phyloP scores from a whole-genome alignment of 2,797 vertebrate species.

The Cercopithecus diana region DNA sequence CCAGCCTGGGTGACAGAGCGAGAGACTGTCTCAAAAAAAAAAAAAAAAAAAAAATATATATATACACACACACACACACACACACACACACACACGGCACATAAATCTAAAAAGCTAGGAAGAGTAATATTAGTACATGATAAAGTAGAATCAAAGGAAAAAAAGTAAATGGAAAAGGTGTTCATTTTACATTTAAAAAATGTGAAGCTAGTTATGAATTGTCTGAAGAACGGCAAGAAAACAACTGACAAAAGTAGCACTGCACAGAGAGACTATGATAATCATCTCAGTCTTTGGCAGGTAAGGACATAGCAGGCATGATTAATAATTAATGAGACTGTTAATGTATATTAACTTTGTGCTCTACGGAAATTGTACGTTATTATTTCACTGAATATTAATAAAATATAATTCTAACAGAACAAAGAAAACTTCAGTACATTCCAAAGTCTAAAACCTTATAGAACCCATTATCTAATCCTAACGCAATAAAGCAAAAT shows the following conservation, averaged over 20 bases:
- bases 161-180: background rate
- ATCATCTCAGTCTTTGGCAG: background rate
- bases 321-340: background rate
- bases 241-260: background rate
- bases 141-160: slow-evolving; percentile 46
- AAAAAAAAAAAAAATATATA: too few relatives aligned
- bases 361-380: background rate
- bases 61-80: fast-evolving
- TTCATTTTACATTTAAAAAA: background rate
- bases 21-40: too few relatives aligned
- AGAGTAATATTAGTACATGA: background rate
- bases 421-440: background rate
- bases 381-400: background rate
- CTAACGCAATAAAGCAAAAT: background rate
- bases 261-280: background rate
- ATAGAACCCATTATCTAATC: background rate
- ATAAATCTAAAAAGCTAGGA: background rate
- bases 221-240: slow-evolving; percentile 2
- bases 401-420: background rate
- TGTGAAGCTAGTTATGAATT: background rate
- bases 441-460: background rate
- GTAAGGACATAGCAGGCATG: background rate
- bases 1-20: too few relatives aligned
- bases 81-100: background rate
- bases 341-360: background rate